Evolutionary conservation across 2,797 vertebrate genomes (phyloP).

Genomic region (Heliangelus exortis): DNA sequence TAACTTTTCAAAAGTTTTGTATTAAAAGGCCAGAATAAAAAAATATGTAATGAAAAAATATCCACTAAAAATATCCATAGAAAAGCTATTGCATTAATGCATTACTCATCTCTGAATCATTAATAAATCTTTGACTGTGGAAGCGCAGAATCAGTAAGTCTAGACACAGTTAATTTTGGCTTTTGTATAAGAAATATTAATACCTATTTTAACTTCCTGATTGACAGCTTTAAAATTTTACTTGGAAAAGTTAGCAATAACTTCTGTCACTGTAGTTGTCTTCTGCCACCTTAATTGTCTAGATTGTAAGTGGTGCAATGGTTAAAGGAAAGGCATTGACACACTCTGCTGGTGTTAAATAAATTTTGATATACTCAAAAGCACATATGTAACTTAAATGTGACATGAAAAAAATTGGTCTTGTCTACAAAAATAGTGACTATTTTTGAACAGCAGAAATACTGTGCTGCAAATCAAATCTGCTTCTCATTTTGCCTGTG

Average conservation of each 20-base stretch:
- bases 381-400: not conserved
- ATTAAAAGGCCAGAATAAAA: not conserved
- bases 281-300: not conserved
- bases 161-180: not conserved
- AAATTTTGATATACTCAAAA: not conserved
- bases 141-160: not conserved
- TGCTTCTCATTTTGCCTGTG: not conserved
- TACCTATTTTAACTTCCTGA: not conserved
- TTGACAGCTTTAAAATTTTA: constrained; percentile 2
- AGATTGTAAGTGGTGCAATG: not conserved
- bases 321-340: not conserved
- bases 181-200: not conserved
- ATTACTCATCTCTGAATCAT: not conserved
- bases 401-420: not conserved
- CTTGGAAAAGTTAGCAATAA: not conserved
- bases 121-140: not conserved
- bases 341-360: not conserved
- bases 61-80: not conserved
- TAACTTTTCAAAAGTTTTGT: not conserved
- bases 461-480: not conserved
- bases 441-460: not conserved
- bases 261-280: not conserved
- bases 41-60: not conserved
- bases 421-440: not conserved
- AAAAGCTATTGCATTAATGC: not conserved